Base-by-base conservation (phyloP, 2,888 invertebrate species). In the Polyommatus iphigenia region DNA sequence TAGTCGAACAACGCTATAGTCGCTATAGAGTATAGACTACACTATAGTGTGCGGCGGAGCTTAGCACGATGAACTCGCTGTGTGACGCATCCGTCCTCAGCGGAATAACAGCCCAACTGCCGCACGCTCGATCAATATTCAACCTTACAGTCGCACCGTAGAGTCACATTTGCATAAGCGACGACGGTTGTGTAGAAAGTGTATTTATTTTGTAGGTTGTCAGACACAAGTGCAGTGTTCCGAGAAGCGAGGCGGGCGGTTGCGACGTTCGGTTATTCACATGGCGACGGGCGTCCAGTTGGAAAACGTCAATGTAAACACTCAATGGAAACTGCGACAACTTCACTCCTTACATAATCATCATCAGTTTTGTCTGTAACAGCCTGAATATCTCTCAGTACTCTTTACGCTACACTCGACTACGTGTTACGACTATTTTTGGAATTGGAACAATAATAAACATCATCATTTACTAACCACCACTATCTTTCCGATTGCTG, bases 31-130 rank as follows among this genome's bases (percentile, higher is more conserved):
- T 71, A 71, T 46, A 10, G 46, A 8, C 36, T 72, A 41, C 20
- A 72, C 72, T 82, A 79, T 82, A 80, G 78, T 77, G 78, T 77
- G 79, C 80, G 80, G 36, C 80, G 80, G 77, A 78, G 86, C 86
- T 85, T 85, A 89, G 92, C 90, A 88, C 92, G 92, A 92, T 92
- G 92, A 92, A 92, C 92, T 88, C 87, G 86, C 88, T 87, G 87
- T 91, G 87, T 91, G 91, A 90, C 91, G 91, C 90, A 90, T 90
- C 71, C 87, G 83, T 82, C 81, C 82, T 77, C 82, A 79, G 78
- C 79, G 78, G 80, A 79, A 83, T 78, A 89, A 89, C 85, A 86
- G 82, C 87, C 83, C 85, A 89, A 82, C 79, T 80, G 79, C 80
- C 77, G 78, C 75, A 79, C 77, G 29, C 78, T 32, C 80, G 80